Evolutionary conservation across 2,888 invertebrate species (phyloP).

Genomic region (Tribolium freemani): DNA sequence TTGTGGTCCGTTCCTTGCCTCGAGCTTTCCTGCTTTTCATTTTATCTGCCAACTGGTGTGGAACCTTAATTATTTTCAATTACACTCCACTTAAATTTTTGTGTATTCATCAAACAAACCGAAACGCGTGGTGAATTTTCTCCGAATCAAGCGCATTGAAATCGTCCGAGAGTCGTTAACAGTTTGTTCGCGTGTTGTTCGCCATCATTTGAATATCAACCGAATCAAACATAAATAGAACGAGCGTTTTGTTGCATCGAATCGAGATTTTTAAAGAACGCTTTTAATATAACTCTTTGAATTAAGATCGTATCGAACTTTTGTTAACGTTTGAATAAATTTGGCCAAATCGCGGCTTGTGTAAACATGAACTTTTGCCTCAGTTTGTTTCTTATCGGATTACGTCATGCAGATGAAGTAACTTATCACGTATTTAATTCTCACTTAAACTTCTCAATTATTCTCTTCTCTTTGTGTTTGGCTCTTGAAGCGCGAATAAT

Average conservation of each 20-base stretch:
- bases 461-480: not conserved
- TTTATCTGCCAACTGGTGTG: not conserved
- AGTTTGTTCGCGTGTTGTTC: constrained; percentile 60
- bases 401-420: not conserved
- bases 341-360: constrained; percentile 5
- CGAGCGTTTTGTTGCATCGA: constrained; percentile 61
- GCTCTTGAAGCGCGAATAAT: not conserved
- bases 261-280: constrained; percentile 55
- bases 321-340: constrained; percentile 20
- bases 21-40: not conserved
- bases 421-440: not conserved
- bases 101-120: not conserved
- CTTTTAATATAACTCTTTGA: constrained; percentile 56
- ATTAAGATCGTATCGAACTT: constrained; percentile 56
- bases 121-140: not conserved
- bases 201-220: constrained; percentile 62
- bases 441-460: not conserved
- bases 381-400: not conserved
- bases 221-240: constrained; percentile 62
- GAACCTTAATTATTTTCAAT: constrained; percentile 8
- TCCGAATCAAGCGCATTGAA: constrained; percentile 39
- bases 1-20: not conserved
- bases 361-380: not conserved
- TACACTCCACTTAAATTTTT: constrained; percentile 1
- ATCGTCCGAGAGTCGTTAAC: constrained; percentile 56